Evolutionary conservation across 2,113 vertebrate species (phyloP), one percentile per base, ranked within the genome.

Genomic region (Hemibagrus wyckioides): DNA sequence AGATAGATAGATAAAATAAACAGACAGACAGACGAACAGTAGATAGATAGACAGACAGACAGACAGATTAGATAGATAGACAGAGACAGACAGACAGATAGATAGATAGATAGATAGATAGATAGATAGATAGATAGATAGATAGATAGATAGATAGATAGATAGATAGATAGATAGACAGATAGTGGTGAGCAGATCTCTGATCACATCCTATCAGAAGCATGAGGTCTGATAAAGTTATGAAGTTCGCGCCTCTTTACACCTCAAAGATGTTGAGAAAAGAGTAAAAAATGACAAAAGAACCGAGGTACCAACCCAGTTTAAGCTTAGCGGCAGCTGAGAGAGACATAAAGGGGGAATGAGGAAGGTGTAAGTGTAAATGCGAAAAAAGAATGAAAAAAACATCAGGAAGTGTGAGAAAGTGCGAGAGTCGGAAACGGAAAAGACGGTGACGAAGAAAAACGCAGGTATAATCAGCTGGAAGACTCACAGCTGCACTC

Each of bases 351-450:
- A 87, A 88, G 71, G 73, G 81, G 77, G 87, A 88, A 76, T 88
- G 88, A 88, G 88, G 90, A 6, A 59, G 54, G 33, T 41, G 79
- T 39, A 81, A 39, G 54, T 81, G 54, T 81, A 39, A 59, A 59
- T 56, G 50, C 23, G 89, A 93, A 91, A 92, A 92, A 93, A 90
- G 5, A 82, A 90, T 92, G 89, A 87, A 86, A 9, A 80, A 93
- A 89, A 85, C 86, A 92, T 57, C 89, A 91, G 80, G 85, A 82
- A 90, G 91, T 92, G 91, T 91, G 90, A 90, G 63, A 86, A 91
- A 90, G 89, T 89, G 54, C 54, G 89, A 92, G 92, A 90, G 92
- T 93, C 90, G 87, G 88, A 91, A 87, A 88, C 4, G 7, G 2
- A 23, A 39, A 71, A 39, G 36, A 41, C 65, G 7, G 65, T 19